These are phyloP conservation scores for Drosophila insularis DNA, from an alignment of 1,140 invertebrate species.

Conservation along the genomic window DNA sequence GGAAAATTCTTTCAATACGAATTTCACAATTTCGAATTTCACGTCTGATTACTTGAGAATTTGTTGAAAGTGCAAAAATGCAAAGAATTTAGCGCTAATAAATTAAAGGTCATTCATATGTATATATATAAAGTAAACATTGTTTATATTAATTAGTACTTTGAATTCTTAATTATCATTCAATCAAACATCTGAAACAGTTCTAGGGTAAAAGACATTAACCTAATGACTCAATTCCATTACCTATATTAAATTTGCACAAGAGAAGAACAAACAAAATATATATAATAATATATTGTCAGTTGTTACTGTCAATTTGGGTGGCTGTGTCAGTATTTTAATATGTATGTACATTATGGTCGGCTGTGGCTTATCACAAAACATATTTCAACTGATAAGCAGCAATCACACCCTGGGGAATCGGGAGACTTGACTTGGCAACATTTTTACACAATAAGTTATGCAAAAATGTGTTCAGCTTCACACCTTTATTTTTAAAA, in stretches of 20 bases:
- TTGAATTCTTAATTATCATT: background rate
- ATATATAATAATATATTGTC: constrained; percentile 4
- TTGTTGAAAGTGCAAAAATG: background rate
- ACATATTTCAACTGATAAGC: constrained; percentile 5
- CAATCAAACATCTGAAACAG: background rate
- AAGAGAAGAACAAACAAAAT: constrained; percentile 5
- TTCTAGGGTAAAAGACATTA: constrained; percentile 4
- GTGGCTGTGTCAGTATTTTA: background rate
- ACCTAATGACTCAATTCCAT: constrained; percentile 8
- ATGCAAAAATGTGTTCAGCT: background rate
- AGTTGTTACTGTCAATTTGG: background rate
- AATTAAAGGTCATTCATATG: background rate
- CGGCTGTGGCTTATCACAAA: background rate
- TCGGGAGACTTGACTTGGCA: background rate
- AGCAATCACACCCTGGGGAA: background rate
- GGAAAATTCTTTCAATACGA: background rate
- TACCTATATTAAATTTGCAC: constrained; percentile 9
- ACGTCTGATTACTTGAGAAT: background rate
- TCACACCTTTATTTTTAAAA: background rate
- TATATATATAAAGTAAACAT: background rate
- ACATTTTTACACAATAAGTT: background rate
- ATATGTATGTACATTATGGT: background rate
- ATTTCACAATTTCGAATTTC: background rate
- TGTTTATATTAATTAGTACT: constrained; percentile 2
- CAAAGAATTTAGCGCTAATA: background rate